Conservation (phyloP, 1,140 invertebrate genomes). For the Teleogryllus occipitalis region DNA sequence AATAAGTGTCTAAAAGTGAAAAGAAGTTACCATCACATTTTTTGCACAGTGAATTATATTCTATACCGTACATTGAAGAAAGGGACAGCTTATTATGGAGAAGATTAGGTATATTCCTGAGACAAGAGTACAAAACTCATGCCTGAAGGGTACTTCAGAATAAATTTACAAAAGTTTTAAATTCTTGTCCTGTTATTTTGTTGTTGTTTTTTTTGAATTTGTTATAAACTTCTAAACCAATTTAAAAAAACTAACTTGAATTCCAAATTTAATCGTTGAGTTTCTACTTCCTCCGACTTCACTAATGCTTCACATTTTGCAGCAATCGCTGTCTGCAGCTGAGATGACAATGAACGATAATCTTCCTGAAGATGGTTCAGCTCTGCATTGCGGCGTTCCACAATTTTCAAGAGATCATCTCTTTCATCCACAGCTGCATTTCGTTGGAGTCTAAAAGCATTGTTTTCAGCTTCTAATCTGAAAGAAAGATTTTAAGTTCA, state of each 20-base stretch:
- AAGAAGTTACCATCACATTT: too few relatives aligned
- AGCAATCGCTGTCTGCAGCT: constrained; percentile 57
- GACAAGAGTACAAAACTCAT: too few relatives aligned
- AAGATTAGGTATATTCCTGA: too few relatives aligned
- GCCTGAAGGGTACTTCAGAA: too few relatives aligned
- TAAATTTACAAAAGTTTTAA: too few relatives aligned
- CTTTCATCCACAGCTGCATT: constrained; percentile 59
- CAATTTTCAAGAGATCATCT: constrained; percentile 55
- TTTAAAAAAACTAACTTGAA: constrained; percentile 42
- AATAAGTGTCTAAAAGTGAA: too few relatives aligned
- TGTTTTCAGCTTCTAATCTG: constrained; percentile 44
- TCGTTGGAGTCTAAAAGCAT: constrained; percentile 47
- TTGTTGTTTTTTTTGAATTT: too few relatives aligned
- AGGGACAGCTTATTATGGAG: too few relatives aligned
- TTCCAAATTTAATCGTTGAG: constrained; percentile 65
- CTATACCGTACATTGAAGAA: too few relatives aligned
- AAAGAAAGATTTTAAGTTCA: constrained; percentile 25
- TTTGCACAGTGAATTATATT: too few relatives aligned
- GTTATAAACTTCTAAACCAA: too few relatives aligned
- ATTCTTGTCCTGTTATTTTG: too few relatives aligned
- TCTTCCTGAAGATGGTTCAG: constrained; percentile 57
- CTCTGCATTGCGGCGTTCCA: constrained; percentile 59
- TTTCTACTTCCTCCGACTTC: constrained; percentile 68
- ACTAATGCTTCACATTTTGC: constrained; percentile 76
- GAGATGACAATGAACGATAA: constrained; percentile 50